Evolutionary conservation across 2,888 invertebrate species (phyloP).

Genomic region (Gymnosoma rotundatum): DNA sequence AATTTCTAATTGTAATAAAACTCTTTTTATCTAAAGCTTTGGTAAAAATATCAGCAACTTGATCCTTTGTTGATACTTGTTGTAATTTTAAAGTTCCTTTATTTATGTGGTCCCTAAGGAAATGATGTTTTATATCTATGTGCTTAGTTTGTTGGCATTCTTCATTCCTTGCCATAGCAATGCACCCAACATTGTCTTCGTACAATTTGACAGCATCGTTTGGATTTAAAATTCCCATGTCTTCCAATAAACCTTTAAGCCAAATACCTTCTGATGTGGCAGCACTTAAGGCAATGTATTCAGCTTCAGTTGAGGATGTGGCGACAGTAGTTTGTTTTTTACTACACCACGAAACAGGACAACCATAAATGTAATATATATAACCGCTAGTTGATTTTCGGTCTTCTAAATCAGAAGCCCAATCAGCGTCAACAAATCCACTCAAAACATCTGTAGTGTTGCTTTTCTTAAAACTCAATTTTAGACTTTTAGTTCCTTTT

Average conservation of each 20-base stretch:
- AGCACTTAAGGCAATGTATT: slow-evolving; percentile 14
- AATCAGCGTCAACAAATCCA: no score
- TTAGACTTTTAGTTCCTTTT: not conserved
- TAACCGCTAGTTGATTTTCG: no score
- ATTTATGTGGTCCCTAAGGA: not conserved
- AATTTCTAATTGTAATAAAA: not conserved
- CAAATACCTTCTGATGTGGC: not conserved
- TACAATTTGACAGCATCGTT: not conserved
- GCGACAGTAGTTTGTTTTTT: slow-evolving; percentile 5
- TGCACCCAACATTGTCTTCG: not conserved
- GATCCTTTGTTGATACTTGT: slow-evolving; percentile 3
- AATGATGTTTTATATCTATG: not conserved
- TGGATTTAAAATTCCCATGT: not conserved
- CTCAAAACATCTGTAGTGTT: no score
- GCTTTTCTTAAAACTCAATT: no score
- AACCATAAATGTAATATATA: not conserved
- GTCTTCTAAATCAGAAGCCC: no score
- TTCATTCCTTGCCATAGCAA: not conserved
- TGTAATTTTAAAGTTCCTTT: not conserved
- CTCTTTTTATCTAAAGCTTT: not conserved
- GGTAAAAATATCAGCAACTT: not conserved
- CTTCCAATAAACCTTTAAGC: slow-evolving; percentile 12
- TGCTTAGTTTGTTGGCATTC: not conserved
- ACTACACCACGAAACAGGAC: not conserved
- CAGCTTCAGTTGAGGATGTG: slow-evolving; percentile 19